Evolutionary conservation across 1,140 invertebrate genomes (phyloP), one percentile per base, ranked within the genome.

Genomic region (Euborellia annulipes): DNA sequence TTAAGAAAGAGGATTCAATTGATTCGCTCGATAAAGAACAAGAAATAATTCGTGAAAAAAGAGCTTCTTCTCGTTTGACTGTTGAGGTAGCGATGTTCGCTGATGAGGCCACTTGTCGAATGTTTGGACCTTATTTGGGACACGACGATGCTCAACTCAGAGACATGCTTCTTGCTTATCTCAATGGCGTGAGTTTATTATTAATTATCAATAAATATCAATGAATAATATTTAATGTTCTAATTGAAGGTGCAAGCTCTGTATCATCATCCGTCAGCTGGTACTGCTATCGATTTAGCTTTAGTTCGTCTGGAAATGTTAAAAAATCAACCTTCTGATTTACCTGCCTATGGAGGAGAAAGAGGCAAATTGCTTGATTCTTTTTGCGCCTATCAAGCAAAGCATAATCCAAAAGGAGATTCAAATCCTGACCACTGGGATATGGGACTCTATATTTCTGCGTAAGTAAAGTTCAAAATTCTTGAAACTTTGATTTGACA

Each of bases 251-350:
- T 87, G 2, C 85, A 89, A 66, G 69, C 85, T 1, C 55, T 87
- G 9, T 88, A 84, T 55, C 78, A 85, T 52, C 83, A 88, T 61
- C 76, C 79, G 2, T 84, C 82, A 47, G 60, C 87, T n/a, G 82
- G 82, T 1, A 67, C 68, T 21, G 62, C 69, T 37, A 70, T 88
- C 0, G 79, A 86, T 50, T 73, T 87, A 47, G 78, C 78, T 34
- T 57, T 88, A 1, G 81, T 85, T 43, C 71, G 80, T 41, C 54
- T 89, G 36, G 82, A 87, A 55, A 75, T 89, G 36, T 73, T 85
- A 54, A 73, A 78, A 53, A 74, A 67, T 20, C 82, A 87, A 60
- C 83, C 83, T 0, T 49, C 55, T 0, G 66, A 68, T 49, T 57
- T 78, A 21, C 67, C 73, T 0, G 61, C 72, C 45, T 63, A 71